Base-by-base conservation (phyloP, 2,797 vertebrate species). In the Yasuhikotakia modesta region DNA sequence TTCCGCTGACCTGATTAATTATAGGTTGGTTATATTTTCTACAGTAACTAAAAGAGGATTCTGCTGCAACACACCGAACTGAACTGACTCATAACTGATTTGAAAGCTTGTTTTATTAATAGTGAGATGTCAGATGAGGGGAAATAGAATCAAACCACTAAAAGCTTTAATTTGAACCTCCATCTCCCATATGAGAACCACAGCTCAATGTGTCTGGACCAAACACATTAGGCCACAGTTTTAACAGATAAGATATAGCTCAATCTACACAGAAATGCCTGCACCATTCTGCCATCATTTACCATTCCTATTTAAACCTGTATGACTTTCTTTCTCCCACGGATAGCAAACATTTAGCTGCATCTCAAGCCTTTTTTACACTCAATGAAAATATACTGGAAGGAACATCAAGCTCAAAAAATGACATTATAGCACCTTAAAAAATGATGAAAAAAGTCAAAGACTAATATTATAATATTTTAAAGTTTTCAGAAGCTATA, bases 1-100 rank as follows among this genome's bases (percentile, higher is more conserved):
- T 75, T 69, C 52, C 22, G 22, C 35, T 24, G n/a, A 75, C 27
- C 27, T 55, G 46, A 64, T 75, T 46, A 80, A 63, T 76, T 66
- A 71, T 65, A 35, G 24, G 19, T 50, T 32, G 48, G n/a, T 21
- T 46, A 21, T 55, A 32, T 22, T 55, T 27, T 19, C 0, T 32
- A 65, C 10, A 16, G 4, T 55, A 72, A 78, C 11, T 45, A 45
- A 69, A 32, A 67, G 22, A 5, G 17, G 50, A 52, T 64, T 65
- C 0, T 50, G 22, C 8, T 2, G n/a, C 5, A 50, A 50, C 70
- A 27, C 45, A 48, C 24, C 35, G 10, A 19, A 1, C 8, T 69
- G 58, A 39, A 39, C 5, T 32, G 14, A 63, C 30, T 61, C 48
- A 52, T n/a, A 52, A 5, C n/a, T 53, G 8, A 21, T n/a, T 55